These are phyloP conservation scores for Synodontis membranacea DNA, from an alignment of 2,113 vertebrate species.

Conservation along the genomic window DNA sequence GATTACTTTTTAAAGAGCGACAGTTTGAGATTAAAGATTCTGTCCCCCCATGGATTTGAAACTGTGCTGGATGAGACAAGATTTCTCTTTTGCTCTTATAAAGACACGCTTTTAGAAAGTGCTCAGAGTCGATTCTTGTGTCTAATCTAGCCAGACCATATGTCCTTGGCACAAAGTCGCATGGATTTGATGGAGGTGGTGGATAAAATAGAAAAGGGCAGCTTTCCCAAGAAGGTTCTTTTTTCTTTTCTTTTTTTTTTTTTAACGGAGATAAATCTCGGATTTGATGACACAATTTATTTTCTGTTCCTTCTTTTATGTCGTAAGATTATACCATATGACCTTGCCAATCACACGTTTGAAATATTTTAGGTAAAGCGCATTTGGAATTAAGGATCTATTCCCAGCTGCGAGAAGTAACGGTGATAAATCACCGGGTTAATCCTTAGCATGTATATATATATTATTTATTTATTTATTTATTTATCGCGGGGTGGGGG, in stretches of 20 bases:
- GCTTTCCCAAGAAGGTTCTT: conserved; percentile 32
- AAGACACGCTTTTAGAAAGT: conserved; percentile 19
- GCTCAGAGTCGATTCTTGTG: conserved; percentile 24
- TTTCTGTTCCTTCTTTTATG: conserved; percentile 32
- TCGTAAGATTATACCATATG: conserved; percentile 38
- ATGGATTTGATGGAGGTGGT: conserved; percentile 54
- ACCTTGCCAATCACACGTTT: conserved; percentile 50
- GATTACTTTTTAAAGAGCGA: background rate
- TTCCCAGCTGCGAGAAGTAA: conserved; percentile 10
- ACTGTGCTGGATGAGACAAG: background rate
- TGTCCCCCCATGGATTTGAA: background rate
- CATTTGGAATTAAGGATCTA: conserved; percentile 14
- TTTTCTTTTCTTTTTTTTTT: conserved; percentile 23
- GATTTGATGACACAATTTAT: conserved; percentile 46
- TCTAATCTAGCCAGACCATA: conserved; percentile 54
- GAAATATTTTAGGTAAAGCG: conserved; percentile 4
- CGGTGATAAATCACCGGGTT: background rate
- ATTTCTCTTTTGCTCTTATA: background rate
- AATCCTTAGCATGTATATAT: conserved; percentile 1
- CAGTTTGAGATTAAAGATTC: background rate
- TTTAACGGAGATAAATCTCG: conserved; percentile 47
- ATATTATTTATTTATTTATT: conserved; percentile 20
- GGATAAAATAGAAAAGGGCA: conserved; percentile 39
- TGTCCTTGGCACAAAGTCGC: conserved; percentile 63
- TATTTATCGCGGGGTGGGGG: conserved; percentile 43